A percentile compares a stretch with the other conserved stretches of the same genome.
Evolutionary conservation across 2,888 invertebrate genomes (phyloP).

Genomic region (Agrotis puta): DNA sequence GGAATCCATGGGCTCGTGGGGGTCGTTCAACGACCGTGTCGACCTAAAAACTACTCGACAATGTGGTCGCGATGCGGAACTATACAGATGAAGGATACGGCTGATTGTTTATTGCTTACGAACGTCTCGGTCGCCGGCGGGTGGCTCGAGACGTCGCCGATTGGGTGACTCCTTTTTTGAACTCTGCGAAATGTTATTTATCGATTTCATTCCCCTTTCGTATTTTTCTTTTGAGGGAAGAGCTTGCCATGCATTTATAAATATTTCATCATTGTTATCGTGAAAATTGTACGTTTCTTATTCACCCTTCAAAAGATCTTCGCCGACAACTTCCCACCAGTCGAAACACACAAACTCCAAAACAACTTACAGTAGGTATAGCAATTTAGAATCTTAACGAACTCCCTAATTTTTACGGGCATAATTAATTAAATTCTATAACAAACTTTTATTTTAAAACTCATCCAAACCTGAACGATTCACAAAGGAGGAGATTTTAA

Average conservation of each 20-base stretch:
- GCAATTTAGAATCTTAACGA: constrained; percentile 55
- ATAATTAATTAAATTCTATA: constrained; percentile 63
- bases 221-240: constrained; percentile 32
- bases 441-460: constrained; percentile 63
- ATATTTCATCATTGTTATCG: constrained; percentile 11
- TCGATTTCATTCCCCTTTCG: constrained; percentile 41
- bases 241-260: constrained; percentile 29
- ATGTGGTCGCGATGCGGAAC: constrained; percentile 80
- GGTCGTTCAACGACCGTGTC: constrained; percentile 74
- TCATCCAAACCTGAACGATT: constrained; percentile 61
- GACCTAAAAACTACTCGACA: constrained; percentile 78
- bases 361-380: constrained; percentile 45
- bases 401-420: constrained; percentile 46
- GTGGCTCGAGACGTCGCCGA: constrained; percentile 60
- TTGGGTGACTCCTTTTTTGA: constrained; percentile 54
- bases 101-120: constrained; percentile 77
- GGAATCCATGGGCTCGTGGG: constrained; percentile 72
- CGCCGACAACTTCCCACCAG: background rate
- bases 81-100: constrained; percentile 76
- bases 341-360: constrained; percentile 20
- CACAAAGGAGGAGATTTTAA: constrained; percentile 70
- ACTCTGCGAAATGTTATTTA: constrained; percentile 56
- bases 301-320: constrained; percentile 28
- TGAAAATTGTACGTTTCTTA: constrained; percentile 18
- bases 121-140: constrained; percentile 62